These are phyloP conservation scores for Homarus gammarus DNA, from an alignment of 2,888 invertebrate genomes.

Conservation along the genomic window DNA sequence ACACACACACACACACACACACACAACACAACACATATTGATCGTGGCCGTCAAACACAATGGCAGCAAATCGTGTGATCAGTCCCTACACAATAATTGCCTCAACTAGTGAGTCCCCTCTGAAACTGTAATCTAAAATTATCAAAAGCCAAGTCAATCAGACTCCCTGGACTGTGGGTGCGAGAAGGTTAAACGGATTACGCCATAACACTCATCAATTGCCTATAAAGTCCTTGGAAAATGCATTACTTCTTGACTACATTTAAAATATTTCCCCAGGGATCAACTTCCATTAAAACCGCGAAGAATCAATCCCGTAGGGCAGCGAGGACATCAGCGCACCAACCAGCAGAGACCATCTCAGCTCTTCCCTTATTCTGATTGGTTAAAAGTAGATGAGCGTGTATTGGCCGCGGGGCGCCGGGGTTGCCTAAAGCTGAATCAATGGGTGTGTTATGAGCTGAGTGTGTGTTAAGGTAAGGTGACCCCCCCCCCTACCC, in stretches of 20 bases:
- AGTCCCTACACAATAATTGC: no score
- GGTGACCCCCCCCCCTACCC: no score
- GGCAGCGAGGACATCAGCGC: neutral
- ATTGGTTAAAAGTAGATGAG: slow-evolving; percentile 52
- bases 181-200: slow-evolving; percentile 55
- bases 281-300: slow-evolving; percentile 52
- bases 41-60: no score
- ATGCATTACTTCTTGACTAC: slow-evolving; percentile 59
- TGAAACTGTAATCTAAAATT: slow-evolving; percentile 17
- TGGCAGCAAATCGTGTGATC: no score
- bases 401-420: neutral
- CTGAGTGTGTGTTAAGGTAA: no score
- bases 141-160: slow-evolving; percentile 32
- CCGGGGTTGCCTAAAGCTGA: neutral
- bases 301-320: slow-evolving; percentile 14
- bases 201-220: slow-evolving; percentile 55
- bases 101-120: no score
- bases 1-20: no score
- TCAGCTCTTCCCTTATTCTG: neutral
- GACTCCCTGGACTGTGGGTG: slow-evolving; percentile 12
- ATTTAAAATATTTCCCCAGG: slow-evolving; percentile 63
- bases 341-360: slow-evolving; percentile 14
- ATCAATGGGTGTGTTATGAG: no score
- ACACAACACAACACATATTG: no score
- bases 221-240: slow-evolving; percentile 33